Evolutionary conservation across 2,113 vertebrate species (phyloP), one percentile per base, ranked within the genome.

Genomic region (Neodon shergylaensis): DNA sequence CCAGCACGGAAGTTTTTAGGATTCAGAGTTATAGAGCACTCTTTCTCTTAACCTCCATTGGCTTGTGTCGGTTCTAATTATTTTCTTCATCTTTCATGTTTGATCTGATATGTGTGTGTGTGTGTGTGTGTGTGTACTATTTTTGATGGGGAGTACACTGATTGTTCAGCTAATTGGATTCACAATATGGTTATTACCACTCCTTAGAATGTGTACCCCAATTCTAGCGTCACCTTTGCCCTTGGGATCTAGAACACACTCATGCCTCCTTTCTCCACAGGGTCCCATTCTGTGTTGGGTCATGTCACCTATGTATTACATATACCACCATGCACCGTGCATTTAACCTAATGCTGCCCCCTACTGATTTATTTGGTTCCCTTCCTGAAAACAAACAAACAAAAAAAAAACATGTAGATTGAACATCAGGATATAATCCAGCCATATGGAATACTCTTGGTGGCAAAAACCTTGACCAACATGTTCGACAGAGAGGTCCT

Each of bases 41-140:
- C 65, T 5, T 70, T 63, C n/a, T 90, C 19, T 42, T 76, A 49
- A 89, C 11, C 11, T 49, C 52, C 26, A 14, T 65, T 90, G 81
- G 14, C 81, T 16, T 72, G 22, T 0, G 13, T 92, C 76, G 49
- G 47, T 61, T 95, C 88, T 39, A 78, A 44, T 52, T 28, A 47
- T 47, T 96, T 91, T 85, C 44, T 7, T 52, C 21, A n/a, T 31
- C 13, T 92, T 94, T 44, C n/a, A 44, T 33, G 78, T 92, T 88
- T 49, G 22, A 16, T 90, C 70, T 72, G 16, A 1, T 54, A 21
- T n/a, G 11, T 52, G 19, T 52, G 19, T 54, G 72, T 74, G 39
- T 73, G n/a, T 78, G 28, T 49, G 24, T 79, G 33, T 81, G 10
- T 81, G 19, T 79, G 19, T 81, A 58, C 4, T 79, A 33, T 24